Evolutionary conservation across 2,888 invertebrate species (phyloP).

Genomic region (Torymus aiolomorphi): DNA sequence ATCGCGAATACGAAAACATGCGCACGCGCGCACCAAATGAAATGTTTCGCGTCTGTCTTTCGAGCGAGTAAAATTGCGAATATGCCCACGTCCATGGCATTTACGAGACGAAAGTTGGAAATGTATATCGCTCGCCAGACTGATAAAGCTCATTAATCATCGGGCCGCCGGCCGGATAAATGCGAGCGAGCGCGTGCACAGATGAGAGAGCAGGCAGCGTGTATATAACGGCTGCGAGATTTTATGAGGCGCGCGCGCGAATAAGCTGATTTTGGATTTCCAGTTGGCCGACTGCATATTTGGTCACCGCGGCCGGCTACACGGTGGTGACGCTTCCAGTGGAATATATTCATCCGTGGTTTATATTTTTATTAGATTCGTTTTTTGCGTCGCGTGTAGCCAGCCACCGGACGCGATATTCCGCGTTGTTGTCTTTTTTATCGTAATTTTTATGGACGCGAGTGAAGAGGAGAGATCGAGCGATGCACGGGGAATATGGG

Average conservation of each 20-base stretch:
- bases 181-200: constrained; percentile 3
- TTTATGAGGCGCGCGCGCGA: constrained; percentile 40
- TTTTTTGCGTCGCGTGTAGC: too few relatives aligned
- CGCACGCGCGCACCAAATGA: background rate
- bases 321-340: too few relatives aligned
- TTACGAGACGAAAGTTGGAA: constrained; percentile 30
- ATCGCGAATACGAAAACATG: too few relatives aligned
- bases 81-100: constrained; percentile 10
- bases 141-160: constrained; percentile 55
- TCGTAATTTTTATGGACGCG: constrained; percentile 6
- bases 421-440: background rate
- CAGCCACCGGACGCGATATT: too few relatives aligned
- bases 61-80: background rate
- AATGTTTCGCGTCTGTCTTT: constrained; percentile 17
- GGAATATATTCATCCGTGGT: background rate
- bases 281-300: constrained; percentile 5
- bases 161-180: constrained; percentile 21
- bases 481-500: background rate
- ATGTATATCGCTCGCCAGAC: background rate
- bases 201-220: background rate
- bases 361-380: constrained; percentile 16
- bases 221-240: background rate
- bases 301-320: too few relatives aligned
- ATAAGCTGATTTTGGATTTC: constrained; percentile 45
- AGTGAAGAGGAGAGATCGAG: background rate